Evolutionary conservation across 2,113 vertebrate species (phyloP).

Genomic region (Tringa solitaria): DNA sequence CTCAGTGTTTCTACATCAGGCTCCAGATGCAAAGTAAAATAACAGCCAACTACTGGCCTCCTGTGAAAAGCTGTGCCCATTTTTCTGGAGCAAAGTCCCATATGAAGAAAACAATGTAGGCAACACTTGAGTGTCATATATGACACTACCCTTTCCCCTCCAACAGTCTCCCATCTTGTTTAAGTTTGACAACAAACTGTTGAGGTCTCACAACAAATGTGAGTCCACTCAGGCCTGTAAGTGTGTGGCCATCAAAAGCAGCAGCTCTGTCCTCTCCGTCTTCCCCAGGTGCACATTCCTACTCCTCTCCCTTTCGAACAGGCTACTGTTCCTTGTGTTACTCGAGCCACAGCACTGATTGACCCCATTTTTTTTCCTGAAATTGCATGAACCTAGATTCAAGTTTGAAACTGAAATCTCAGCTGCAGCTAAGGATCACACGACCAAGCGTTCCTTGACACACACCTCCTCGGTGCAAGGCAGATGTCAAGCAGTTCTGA

Average conservation of each 20-base stretch:
- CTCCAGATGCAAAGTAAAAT: background rate
- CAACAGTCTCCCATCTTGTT: background rate
- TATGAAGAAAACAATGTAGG: background rate
- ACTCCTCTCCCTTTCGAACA: background rate
- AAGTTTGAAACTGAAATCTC: background rate
- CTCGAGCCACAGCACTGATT: background rate
- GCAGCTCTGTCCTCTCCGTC: background rate
- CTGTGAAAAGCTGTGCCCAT: background rate
- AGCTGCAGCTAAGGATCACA: accelerated
- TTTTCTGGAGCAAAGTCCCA: background rate
- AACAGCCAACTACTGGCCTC: background rate
- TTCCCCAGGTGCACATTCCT: background rate
- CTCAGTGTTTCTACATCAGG: background rate
- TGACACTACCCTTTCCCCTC: background rate
- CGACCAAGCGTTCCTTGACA: accelerated
- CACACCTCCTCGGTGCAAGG: accelerated
- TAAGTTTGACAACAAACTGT: background rate
- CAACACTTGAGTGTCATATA: background rate
- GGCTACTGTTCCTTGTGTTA: background rate
- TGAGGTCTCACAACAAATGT: background rate
- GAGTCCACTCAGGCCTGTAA: background rate
- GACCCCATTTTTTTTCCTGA: background rate
- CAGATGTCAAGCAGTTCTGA: background rate
- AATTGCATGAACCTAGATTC: background rate
- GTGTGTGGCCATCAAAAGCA: background rate